These are phyloP conservation scores for Buceros bicornis DNA, from an alignment of 2,797 vertebrate species.

Conservation along the genomic window DNA sequence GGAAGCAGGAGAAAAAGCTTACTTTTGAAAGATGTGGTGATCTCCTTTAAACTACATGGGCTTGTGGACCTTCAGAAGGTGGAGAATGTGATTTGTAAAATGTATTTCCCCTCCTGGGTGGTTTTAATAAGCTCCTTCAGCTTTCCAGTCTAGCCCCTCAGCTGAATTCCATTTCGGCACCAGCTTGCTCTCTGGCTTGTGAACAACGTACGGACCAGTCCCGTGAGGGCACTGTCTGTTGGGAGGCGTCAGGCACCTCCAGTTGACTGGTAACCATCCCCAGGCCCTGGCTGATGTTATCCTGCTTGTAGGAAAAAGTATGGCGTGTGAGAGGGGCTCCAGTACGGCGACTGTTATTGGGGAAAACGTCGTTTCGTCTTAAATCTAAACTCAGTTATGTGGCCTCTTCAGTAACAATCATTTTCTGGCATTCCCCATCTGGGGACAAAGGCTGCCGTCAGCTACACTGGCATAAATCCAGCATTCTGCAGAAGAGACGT, in stretches of 20 bases:
- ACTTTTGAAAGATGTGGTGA: background rate
- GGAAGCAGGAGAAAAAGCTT: background rate
- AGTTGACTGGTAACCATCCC: background rate
- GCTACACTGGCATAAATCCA: background rate
- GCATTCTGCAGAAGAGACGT: background rate
- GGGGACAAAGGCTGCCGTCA: background rate
- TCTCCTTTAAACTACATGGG: background rate
- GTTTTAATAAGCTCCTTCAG: constrained; percentile 6
- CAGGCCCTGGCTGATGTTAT: background rate
- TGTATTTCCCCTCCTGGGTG: background rate
- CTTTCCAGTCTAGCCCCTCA: background rate
- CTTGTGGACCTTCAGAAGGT: background rate
- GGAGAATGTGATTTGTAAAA: constrained; percentile 8
- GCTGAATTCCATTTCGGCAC: background rate
- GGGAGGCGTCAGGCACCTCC: background rate
- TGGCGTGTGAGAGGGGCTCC: background rate
- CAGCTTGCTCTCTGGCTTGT: background rate
- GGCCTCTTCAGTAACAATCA: background rate
- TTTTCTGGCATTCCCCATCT: background rate
- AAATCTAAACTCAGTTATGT: background rate
- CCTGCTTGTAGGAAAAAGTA: background rate
- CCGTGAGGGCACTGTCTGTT: background rate
- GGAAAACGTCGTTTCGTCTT: constrained; percentile 1
- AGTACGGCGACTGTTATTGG: background rate
- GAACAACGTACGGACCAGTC: background rate